phyloP scores from a whole-genome alignment of 2,797 vertebrate species.

The Falco novaeseelandiae region DNA sequence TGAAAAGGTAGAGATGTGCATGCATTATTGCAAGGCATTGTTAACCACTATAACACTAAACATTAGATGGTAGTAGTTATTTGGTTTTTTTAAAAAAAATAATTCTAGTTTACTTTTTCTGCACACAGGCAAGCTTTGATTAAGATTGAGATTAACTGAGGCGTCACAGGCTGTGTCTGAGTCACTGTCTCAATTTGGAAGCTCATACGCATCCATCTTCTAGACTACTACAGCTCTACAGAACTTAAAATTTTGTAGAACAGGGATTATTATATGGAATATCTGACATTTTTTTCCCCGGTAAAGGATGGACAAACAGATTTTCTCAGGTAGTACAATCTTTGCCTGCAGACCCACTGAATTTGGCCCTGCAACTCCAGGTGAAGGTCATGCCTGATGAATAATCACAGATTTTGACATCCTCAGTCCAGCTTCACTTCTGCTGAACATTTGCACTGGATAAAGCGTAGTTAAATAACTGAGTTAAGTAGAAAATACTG shows the following conservation, averaged over 20 bases:
- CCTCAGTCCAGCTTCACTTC: background rate
- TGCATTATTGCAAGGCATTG: background rate
- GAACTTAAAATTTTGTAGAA: background rate
- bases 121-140: background rate
- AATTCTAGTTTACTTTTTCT: background rate
- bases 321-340: background rate
- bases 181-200: constrained; percentile 10
- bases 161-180: background rate
- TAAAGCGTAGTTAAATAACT: background rate
- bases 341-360: background rate
- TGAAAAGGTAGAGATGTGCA: background rate
- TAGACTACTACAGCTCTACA: background rate
- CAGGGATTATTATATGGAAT: background rate
- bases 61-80: background rate
- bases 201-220: background rate
- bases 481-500: background rate
- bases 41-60: background rate
- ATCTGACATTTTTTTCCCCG: background rate
- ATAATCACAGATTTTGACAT: background rate
- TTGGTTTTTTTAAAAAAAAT: background rate
- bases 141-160: background rate
- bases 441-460: background rate
- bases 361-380: background rate
- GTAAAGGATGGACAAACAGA: background rate
- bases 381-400: background rate